Percentiles rank a stretch among this genome's conserved stretches.
Conservation (phyloP, 2,888 invertebrate genomes). For the Drosophila greeni region DNA sequence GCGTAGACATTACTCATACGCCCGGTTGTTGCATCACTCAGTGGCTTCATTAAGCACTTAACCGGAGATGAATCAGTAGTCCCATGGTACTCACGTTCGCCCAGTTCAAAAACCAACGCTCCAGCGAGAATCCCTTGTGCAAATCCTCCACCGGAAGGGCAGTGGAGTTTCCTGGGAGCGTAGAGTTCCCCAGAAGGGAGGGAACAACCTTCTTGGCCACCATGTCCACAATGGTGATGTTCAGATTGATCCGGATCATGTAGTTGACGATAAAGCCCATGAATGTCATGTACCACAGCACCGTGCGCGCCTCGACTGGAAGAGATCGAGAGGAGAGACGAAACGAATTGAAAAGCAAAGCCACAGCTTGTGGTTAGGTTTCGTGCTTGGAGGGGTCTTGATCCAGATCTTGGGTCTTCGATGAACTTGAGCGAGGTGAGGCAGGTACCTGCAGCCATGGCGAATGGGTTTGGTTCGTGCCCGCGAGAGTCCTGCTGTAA, state of each 20-base stretch:
- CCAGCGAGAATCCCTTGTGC: constrained; percentile 56
- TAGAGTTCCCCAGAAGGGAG: constrained; percentile 5
- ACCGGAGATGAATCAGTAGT: constrained; percentile 28
- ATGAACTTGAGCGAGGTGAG: constrained; percentile 35
- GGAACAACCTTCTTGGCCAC: constrained; percentile 58
- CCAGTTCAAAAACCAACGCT: constrained; percentile 66
- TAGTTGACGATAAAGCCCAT: constrained; percentile 85
- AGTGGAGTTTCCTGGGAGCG: neutral
- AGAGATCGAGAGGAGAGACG: constrained; percentile 19
- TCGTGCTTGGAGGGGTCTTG: constrained; percentile 47
- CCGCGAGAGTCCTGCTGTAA: neutral
- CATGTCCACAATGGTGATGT: constrained; percentile 85
- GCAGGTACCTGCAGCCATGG: constrained; percentile 57
- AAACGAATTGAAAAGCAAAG: constrained; percentile 40
- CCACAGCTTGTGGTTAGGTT: constrained; percentile 54
- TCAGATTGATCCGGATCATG: constrained; percentile 84
- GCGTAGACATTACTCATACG: constrained; percentile 28
- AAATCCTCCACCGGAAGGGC: constrained; percentile 4
- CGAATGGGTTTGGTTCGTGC: neutral
- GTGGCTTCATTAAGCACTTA: constrained; percentile 37
- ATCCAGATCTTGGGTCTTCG: constrained; percentile 48
- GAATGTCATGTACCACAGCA: constrained; percentile 84
- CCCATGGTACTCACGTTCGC: constrained; percentile 59
- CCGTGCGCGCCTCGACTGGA: constrained; percentile 77
- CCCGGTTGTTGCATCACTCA: constrained; percentile 24